A percentile compares a stretch with the other conserved stretches of the same genome.
Evolutionary conservation across 2,797 vertebrate species (phyloP).

Genomic region (Falco cherrug): DNA sequence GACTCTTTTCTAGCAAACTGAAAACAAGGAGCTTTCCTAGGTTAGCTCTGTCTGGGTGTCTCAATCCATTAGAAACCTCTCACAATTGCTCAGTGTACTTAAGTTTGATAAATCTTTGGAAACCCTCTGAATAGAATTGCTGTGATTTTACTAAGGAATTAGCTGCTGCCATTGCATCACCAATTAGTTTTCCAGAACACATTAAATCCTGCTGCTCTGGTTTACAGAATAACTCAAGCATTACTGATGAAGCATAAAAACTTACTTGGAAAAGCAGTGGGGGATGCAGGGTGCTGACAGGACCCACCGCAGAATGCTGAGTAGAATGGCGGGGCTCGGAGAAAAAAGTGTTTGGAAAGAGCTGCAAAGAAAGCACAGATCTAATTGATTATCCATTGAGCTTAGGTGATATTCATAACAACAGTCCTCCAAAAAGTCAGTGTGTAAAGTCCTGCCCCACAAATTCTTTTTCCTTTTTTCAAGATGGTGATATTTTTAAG

Average conservation of each 20-base stretch:
- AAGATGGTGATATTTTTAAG: slow-evolving; percentile 34
- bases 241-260: slow-evolving; percentile 95
- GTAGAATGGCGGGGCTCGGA: slow-evolving; percentile 83
- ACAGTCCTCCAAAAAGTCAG: slow-evolving; percentile 20
- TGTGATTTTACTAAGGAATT: slow-evolving; percentile 91
- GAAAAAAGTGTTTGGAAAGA: slow-evolving; percentile 84
- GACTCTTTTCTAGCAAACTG: slow-evolving; percentile 58
- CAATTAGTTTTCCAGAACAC: slow-evolving; percentile 91
- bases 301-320: slow-evolving; percentile 91
- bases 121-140: slow-evolving; percentile 88
- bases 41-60: slow-evolving; percentile 50
- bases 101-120: slow-evolving; percentile 88
- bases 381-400: slow-evolving; percentile 70
- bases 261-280: slow-evolving; percentile 95
- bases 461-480: background rate
- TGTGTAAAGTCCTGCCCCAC: slow-evolving; percentile 38
- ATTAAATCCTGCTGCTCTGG: slow-evolving; percentile 89
- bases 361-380: slow-evolving; percentile 80
- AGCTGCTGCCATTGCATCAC: slow-evolving; percentile 90
- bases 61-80: slow-evolving; percentile 70
- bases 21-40: slow-evolving; percentile 70
- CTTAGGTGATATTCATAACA: slow-evolving; percentile 53
- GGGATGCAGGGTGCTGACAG: slow-evolving; percentile 83
- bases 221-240: slow-evolving; percentile 90
- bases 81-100: slow-evolving; percentile 79